Conservation (phyloP, 2,113 vertebrate genomes). For the Sarotherodon lohbergeri region DNA sequence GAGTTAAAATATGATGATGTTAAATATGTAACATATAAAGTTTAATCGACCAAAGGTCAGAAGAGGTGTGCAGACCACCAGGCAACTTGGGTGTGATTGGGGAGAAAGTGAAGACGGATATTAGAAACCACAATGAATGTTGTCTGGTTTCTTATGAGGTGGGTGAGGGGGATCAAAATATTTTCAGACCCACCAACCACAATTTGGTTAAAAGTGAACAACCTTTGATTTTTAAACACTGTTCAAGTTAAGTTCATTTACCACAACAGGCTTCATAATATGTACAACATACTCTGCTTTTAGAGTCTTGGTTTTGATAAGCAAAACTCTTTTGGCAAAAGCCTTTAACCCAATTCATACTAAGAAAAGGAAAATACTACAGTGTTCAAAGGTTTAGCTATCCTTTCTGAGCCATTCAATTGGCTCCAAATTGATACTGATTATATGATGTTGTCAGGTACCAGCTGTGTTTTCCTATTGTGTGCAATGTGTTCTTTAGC, state of each 20-base stretch:
- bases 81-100: not conserved
- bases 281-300: not conserved
- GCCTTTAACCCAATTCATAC: not conserved
- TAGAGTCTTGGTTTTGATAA: not conserved
- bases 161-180: no score
- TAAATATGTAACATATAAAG: not conserved
- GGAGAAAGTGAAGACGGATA: not conserved
- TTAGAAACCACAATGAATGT: not conserved
- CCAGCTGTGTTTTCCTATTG: not conserved
- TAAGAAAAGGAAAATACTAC: not conserved
- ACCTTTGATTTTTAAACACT: not conserved
- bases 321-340: rapidly evolving
- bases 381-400: not conserved
- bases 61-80: not conserved
- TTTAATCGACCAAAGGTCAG: not conserved
- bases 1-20: not conserved
- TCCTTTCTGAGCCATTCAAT: not conserved
- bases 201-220: not conserved
- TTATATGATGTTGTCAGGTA: not conserved
- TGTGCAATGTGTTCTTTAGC: not conserved
- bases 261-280: not conserved
- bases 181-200: not conserved
- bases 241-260: not conserved
- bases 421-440: not conserved
- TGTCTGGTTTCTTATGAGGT: not conserved